phyloP scores from a whole-genome alignment of 2,797 vertebrate genomes.

The Danio jaintianensis region DNA sequence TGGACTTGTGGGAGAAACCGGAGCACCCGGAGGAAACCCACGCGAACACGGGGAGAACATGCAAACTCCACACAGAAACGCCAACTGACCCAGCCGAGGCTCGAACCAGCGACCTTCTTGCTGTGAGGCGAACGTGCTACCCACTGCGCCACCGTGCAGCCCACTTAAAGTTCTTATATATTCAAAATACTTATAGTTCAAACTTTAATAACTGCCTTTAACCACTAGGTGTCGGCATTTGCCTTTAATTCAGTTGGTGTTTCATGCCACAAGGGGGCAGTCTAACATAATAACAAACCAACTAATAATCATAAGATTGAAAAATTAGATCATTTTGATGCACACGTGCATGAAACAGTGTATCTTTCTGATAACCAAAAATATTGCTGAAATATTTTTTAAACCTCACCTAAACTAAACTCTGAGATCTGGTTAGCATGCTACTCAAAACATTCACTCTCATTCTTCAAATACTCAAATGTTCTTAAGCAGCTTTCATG shows the following conservation, averaged over 20 bases:
- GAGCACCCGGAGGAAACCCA: too few species aligned
- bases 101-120: too few species aligned
- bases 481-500: background rate
- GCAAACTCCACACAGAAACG: too few species aligned
- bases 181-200: background rate
- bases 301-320: background rate
- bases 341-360: background rate
- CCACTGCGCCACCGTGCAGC: too few species aligned
- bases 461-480: background rate
- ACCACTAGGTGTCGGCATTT: conserved; percentile 1
- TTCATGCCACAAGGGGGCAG: conserved; percentile 1
- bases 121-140: too few species aligned
- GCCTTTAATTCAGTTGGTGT: background rate
- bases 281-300: background rate
- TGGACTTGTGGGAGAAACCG: too few species aligned
- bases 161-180: too few species aligned
- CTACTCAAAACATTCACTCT: background rate
- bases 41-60: too few species aligned
- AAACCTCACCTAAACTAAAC: background rate
- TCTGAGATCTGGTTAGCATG: too few species aligned
- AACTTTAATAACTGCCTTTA: background rate
- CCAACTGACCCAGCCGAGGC: too few species aligned
- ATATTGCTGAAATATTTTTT: background rate
- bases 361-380: background rate
- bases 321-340: background rate